Evolutionary conservation across 2,888 invertebrate genomes (phyloP).

Genomic region (Alloplasta piceator): DNA sequence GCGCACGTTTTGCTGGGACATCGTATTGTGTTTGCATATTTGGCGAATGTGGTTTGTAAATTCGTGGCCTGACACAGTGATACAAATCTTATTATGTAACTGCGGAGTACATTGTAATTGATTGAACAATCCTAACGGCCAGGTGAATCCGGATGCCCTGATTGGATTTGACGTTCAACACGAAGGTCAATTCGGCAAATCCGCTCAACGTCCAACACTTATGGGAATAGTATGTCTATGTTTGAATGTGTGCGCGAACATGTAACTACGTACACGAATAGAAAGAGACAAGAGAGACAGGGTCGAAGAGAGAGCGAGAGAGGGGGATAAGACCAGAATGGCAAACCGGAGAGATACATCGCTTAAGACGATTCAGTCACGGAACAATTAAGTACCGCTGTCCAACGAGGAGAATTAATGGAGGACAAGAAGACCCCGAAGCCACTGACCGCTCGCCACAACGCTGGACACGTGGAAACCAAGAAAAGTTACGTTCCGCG

Average conservation of each 20-base stretch:
- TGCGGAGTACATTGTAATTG: conserved; percentile 5
- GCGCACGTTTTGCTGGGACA: no score
- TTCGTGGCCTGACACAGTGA: no score
- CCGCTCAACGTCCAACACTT: not conserved
- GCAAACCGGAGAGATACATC: conserved; percentile 45
- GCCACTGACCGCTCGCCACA: conserved; percentile 29
- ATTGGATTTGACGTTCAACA: conserved; percentile 30
- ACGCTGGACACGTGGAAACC: conserved; percentile 13
- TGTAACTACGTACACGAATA: not conserved
- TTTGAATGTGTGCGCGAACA: not conserved
- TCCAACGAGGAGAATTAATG: conserved; percentile 34
- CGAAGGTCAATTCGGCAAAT: conserved; percentile 6
- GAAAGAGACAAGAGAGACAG: conserved; percentile 6
- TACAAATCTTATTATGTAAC: no score
- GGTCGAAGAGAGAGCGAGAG: not conserved
- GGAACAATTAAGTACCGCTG: conserved; percentile 62
- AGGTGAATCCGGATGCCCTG: conserved; percentile 13
- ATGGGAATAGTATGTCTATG: conserved; percentile 1
- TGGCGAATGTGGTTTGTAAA: no score
- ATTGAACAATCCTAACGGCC: conserved; percentile 7
- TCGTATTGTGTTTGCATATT: no score
- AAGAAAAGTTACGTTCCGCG: conserved; percentile 19
- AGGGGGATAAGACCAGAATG: conserved; percentile 14
- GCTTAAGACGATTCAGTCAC: conserved; percentile 57
- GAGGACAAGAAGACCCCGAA: conserved; percentile 1